Evolutionary conservation across 2,888 invertebrate species (phyloP), one percentile per base, ranked within the genome.

Genomic region (Cenopis cana): DNA sequence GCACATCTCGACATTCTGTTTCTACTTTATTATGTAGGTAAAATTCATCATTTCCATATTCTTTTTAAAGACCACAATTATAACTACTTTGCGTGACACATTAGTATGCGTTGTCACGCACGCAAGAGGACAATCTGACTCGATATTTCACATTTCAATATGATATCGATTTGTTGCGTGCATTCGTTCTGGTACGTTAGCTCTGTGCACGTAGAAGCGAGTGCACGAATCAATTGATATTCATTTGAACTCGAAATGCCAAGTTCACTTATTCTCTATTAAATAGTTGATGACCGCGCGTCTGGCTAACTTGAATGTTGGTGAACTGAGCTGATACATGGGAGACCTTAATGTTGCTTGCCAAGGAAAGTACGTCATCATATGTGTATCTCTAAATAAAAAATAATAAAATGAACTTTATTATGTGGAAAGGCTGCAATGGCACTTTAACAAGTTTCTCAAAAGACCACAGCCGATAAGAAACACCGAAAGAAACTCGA

Each of bases 221-320:
- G 46, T 12, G 46, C n/a, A 8, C n/a, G 46, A 46, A n/a, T n/a
- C 46, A 33, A 33, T 8, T 46, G 5, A 14, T 8, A 46, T 46
- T 5, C n/a, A 8, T 6, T 1, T 1, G 8, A 33, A 46, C 46
- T 12, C 38, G 12, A 38, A 38, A 38, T 38, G 38, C 2, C 38
- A 38, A 12, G 12, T 46, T 6, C 6, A n/a, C n/a, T 46, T 46
- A n/a, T 57, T 50, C 38, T 11, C 20, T 69, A 56, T 64, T 64
- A 57, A 64, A 69, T 69, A 41, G 38, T 64, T 57, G 52, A 69
- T 69, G 52, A 20, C 57, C 57, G 33, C 33, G 33, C 8, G 3
- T 33, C 33, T 33, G 9, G 33, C 9, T 55, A 33, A 55, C 14
- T 17, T 29, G 3, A 36, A 41, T 46, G 54, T 20, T 68, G 33